Evolutionary conservation across 37 sponge, comb jelly and placozoan species (phyloP).

Genomic region (Hormiphora californensis): DNA sequence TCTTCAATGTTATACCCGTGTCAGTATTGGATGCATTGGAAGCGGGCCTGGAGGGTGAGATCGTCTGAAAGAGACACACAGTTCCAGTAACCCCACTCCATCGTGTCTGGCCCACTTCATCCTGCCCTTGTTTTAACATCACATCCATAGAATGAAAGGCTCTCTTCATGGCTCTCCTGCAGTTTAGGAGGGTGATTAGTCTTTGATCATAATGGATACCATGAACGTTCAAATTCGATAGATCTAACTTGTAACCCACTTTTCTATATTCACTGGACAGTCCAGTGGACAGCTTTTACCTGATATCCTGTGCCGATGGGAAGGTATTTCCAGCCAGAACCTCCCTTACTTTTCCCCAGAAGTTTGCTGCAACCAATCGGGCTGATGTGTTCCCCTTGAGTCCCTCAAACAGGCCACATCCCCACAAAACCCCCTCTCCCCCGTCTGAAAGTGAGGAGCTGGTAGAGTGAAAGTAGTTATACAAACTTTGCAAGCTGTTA

Average conservation of each 20-base stretch:
- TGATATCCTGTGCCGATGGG: slow-evolving; percentile 34
- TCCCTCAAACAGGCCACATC: slow-evolving; percentile 33
- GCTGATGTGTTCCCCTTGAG: slow-evolving; percentile 32
- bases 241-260: too few relatives aligned
- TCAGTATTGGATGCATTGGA: too few relatives aligned
- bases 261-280: background rate
- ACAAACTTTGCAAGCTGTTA: background rate
- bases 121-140: slow-evolving; percentile 27
- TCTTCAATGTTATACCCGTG: too few relatives aligned
- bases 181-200: background rate
- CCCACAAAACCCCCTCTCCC: slow-evolving; percentile 19
- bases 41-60: background rate
- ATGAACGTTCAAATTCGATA: background rate
- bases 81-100: slow-evolving; percentile 45
- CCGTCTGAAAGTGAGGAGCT: background rate
- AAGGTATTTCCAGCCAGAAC: background rate
- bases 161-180: slow-evolving; percentile 32
- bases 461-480: background rate
- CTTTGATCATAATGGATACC: background rate
- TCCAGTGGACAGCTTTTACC: too few relatives aligned
- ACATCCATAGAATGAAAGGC: slow-evolving; percentile 7
- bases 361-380: background rate
- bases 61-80: slow-evolving; percentile 6
- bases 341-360: background rate
- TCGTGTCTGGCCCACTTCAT: slow-evolving; percentile 39